These are phyloP conservation scores for Episyrphus balteatus DNA, from an alignment of 1,140 invertebrate species.

Conservation along the genomic window DNA sequence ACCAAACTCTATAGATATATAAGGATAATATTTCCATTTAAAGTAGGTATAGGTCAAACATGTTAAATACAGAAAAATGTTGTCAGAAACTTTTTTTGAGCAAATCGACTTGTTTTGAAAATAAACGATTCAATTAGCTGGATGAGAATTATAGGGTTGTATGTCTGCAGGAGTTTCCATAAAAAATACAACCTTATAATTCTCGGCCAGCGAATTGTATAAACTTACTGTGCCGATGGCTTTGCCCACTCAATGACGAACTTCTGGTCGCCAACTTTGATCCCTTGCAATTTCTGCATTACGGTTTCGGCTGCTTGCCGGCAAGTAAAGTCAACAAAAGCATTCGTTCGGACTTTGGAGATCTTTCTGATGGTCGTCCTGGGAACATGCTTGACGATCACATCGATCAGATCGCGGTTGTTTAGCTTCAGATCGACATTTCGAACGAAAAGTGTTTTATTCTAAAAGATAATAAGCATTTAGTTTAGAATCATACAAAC, in stretches of 20 bases:
- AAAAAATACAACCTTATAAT: no score
- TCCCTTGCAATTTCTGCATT: conserved; percentile 7
- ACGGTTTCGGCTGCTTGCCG: conserved; percentile 9
- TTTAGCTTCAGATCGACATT: conserved; percentile 8
- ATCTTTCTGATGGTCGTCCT: conserved; percentile 6
- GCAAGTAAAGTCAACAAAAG: conserved; percentile 9
- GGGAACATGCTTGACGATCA: conserved; percentile 4
- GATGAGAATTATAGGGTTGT: no score
- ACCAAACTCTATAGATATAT: no score
- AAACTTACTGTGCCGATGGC: conserved; percentile 9
- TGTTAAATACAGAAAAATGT: no score
- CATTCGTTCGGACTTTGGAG: conserved; percentile 8
- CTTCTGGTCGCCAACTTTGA: background rate
- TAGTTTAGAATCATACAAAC: background rate
- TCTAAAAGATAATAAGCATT: conserved; percentile 4
- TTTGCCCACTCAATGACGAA: conserved; percentile 11
- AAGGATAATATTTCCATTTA: no score
- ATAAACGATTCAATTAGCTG: no score
- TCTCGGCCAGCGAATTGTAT: background rate
- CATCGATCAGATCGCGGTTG: conserved; percentile 5
- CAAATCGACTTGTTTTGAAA: no score
- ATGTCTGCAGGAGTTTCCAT: no score
- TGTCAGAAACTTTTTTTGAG: no score
- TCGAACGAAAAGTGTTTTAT: conserved; percentile 10
- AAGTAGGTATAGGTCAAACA: no score